phyloP scores from a whole-genome alignment of 1,140 invertebrate species.

The Arion vulgaris region DNA sequence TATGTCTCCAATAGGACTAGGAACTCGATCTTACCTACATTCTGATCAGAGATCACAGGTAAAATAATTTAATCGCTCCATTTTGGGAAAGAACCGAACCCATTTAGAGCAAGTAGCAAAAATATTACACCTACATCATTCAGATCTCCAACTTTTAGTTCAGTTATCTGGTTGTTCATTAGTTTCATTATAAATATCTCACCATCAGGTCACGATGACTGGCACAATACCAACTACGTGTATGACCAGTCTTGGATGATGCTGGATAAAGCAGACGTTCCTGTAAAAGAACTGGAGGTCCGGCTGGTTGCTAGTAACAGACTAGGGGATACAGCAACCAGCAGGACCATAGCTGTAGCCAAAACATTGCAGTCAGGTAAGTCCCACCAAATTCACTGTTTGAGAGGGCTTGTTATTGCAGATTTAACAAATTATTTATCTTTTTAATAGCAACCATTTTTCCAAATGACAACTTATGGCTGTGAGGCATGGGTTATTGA shows the following conservation, averaged over 20 bases:
- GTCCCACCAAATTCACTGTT: neutral
- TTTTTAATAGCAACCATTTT: neutral
- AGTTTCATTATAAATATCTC: no score
- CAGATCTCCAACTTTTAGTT: no score
- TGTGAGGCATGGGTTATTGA: neutral
- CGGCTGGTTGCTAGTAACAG: conserved; percentile 44
- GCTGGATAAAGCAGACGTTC: conserved; percentile 40
- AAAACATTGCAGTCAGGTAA: conserved; percentile 21
- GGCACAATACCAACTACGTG: conserved; percentile 44
- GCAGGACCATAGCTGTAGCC: conserved; percentile 36
- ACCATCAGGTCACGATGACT: conserved; percentile 29
- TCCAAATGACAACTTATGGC: neutral
- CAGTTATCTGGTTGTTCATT: no score
- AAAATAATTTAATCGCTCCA: no score
- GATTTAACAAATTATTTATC: neutral
- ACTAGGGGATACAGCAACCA: conserved; percentile 44
- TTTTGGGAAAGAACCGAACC: no score
- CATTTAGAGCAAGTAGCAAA: no score
- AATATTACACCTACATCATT: no score
- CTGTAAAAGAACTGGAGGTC: conserved; percentile 41
- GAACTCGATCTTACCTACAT: no score
- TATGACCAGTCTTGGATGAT: conserved; percentile 44
- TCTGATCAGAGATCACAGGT: no score
- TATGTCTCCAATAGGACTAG: no score
- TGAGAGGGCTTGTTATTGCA: neutral